phyloP scores from a whole-genome alignment of 2,113 vertebrate species.

The Bufo bufo region DNA sequence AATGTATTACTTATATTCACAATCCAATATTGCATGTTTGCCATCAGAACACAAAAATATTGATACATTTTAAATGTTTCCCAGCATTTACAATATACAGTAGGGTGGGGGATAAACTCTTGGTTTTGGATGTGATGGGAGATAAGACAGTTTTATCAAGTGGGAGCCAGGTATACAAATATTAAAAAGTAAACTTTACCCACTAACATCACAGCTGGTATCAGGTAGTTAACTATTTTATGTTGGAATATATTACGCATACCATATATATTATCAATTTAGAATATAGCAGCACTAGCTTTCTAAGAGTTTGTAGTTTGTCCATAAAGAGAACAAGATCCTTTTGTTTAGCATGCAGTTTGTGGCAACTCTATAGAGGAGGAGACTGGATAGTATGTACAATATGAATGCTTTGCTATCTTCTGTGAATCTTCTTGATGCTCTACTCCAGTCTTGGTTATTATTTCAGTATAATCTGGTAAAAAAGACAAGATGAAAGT shows the following conservation, averaged over 20 bases:
- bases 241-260: conserved; percentile 86
- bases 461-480: conserved; percentile 99
- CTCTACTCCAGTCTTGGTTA: conserved; percentile 78
- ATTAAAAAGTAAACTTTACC: conserved; percentile 81
- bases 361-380: conserved; percentile 95
- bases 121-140: conserved; percentile 72
- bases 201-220: conserved; percentile 85
- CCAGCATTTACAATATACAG: conserved; percentile 63
- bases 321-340: conserved; percentile 79
- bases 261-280: conserved; percentile 86
- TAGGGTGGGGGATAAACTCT: conserved; percentile 67
- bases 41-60: conserved; percentile 69
- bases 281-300: conserved; percentile 85
- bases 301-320: conserved; percentile 81
- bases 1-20: conserved; percentile 44
- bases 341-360: conserved; percentile 97
- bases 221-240: conserved; percentile 86
- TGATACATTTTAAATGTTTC: conserved; percentile 75
- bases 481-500: conserved; percentile 66
- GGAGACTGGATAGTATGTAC: conserved; percentile 95
- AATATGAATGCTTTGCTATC: conserved; percentile 91
- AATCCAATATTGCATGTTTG: conserved; percentile 63
- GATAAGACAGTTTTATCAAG: conserved; percentile 77
- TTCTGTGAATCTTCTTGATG: conserved; percentile 89
- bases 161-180: conserved; percentile 80